Conservation (phyloP, 2,113 vertebrate species). For the Mormyrus lacerda region DNA sequence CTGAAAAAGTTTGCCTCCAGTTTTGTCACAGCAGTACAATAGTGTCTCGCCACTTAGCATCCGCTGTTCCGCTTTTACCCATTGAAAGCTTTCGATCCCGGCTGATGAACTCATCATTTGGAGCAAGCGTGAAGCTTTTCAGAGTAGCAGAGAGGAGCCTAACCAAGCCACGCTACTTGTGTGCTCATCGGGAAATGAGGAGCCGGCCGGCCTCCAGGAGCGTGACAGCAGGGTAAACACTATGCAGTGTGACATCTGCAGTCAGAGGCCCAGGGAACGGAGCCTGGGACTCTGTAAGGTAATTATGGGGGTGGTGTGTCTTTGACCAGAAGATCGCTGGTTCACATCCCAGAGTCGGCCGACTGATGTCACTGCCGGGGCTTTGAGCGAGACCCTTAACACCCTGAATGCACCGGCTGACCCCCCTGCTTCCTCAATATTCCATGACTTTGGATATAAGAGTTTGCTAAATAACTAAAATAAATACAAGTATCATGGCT, state of each 20-base stretch:
- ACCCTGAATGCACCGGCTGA: neutral
- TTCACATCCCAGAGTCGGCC: neutral
- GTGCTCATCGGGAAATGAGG: neutral
- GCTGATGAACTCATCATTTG: neutral
- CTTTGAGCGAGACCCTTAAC: neutral
- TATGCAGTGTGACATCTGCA: neutral
- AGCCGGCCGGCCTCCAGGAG: neutral
- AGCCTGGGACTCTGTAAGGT: neutral
- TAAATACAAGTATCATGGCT: neutral
- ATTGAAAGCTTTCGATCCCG: neutral
- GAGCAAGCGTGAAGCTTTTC: neutral
- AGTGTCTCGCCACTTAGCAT: neutral
- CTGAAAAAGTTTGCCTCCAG: neutral
- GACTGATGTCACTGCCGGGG: neutral
- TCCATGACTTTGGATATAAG: neutral
- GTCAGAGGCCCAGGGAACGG: neutral
- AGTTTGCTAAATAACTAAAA: neutral
- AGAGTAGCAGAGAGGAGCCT: neutral
- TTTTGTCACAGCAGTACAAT: neutral
- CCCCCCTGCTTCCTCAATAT: neutral
- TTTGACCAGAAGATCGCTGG: neutral
- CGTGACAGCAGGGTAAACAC: neutral
- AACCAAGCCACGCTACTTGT: neutral
- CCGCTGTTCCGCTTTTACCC: neutral
- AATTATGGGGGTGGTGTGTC: neutral